Base-by-base conservation (phyloP, 2,888 invertebrate species). In the Fragum fragum region DNA sequence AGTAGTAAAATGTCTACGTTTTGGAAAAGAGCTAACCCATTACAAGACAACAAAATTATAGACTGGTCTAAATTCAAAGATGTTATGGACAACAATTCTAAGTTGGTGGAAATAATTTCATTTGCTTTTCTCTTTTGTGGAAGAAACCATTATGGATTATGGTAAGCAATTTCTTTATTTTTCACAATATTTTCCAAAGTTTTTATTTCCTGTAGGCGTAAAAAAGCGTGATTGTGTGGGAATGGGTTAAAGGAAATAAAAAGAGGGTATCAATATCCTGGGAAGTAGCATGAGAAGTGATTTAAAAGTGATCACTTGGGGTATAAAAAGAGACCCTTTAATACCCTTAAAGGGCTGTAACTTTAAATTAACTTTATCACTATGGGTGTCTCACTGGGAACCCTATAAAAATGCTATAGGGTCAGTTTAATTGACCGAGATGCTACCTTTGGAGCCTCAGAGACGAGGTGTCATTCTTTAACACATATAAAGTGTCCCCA, bases 291-390 rank as follows among this genome's bases (percentile, higher is more conserved):
- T 47, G 47, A 47, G 16, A 47, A 47, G 14, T 47, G 47, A 47
- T 47, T 18, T 47, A 47, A 47, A 47, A 47, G 47, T 5, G n/a
- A 47, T 18, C 16, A 14, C 47, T 9, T 3, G n/a, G 47, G 7
- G n/a, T 47, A 47, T 18, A 47, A 47, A 47, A 47, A 16, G 47
- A 47, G n/a, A 5, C 47, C 26, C 57, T 28, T 7, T 63, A 36
- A 32, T n/a, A 36, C 16, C 23, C 63, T 28, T 28, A 63, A 63
- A 32, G 63, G 36, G 32, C 36, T 32, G 66, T 66, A 42, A 23
- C 66, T 66, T 66, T 66, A 66, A 66, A 66, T 66, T 66, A 66
- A 66, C 66, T 66, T 66, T 66, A 42, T 42, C 66, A 66, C 66
- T 66, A 36, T n/a, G 23, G 26, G 23, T 42, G 42, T 66, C 66